These are phyloP conservation scores for Fulica atra DNA, from an alignment of 2,113 vertebrate genomes.

Conservation along the genomic window DNA sequence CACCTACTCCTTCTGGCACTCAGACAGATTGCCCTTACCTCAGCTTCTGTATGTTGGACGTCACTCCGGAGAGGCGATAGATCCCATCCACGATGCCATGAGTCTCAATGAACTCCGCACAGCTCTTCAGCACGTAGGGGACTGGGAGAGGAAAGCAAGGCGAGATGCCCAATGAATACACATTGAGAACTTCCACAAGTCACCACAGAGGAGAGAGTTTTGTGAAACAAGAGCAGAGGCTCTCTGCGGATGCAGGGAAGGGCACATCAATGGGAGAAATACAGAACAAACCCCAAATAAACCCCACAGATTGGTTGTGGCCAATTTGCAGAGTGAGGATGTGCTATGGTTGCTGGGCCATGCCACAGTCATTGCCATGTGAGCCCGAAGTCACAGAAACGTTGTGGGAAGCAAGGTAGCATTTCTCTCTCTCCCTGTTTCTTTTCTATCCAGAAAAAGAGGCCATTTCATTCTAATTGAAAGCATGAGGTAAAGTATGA, in stretches of 20 bases:
- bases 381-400: neutral
- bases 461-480: constrained; percentile 22
- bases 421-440: neutral
- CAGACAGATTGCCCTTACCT: constrained; percentile 73
- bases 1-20: neutral
- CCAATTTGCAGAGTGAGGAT: neutral
- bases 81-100: constrained; percentile 97
- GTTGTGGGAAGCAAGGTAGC: neutral
- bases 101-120: constrained; percentile 95
- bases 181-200: neutral
- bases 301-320: neutral
- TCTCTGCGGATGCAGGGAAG: neutral
- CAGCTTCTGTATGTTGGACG: constrained; percentile 96
- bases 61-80: constrained; percentile 96
- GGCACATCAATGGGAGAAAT: neutral
- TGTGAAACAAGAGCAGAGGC: neutral
- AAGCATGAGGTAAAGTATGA: constrained; percentile 26
- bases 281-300: neutral
- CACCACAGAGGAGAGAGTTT: neutral
- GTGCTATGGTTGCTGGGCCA: neutral
- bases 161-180: neutral
- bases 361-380: neutral
- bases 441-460: neutral
- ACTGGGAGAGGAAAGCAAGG: constrained; percentile 75
- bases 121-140: constrained; percentile 93